Conservation (phyloP, 2,888 invertebrate genomes). For the Drosophila cyrtoloma region DNA sequence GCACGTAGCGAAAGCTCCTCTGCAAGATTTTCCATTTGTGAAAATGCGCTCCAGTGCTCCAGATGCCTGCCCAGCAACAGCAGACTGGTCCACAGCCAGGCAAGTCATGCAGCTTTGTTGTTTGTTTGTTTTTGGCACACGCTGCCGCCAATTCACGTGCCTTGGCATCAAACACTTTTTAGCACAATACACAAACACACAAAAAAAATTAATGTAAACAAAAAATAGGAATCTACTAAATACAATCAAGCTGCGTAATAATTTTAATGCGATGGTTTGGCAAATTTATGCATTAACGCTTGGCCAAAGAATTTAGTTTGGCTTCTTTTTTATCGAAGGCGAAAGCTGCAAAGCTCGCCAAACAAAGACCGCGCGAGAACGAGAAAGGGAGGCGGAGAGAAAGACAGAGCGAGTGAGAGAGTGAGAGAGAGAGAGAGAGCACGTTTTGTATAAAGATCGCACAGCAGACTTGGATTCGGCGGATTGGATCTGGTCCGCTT, state of each 20-base stretch:
- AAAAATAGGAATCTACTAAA: constrained; percentile 2
- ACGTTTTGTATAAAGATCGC: constrained; percentile 4
- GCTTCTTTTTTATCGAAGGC: constrained; percentile 8
- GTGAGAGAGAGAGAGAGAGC: not conserved
- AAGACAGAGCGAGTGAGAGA: not conserved
- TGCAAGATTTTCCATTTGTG: constrained; percentile 71
- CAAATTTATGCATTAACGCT: not conserved
- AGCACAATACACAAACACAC: not conserved
- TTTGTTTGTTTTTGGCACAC: constrained; percentile 24
- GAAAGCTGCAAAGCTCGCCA: constrained; percentile 14
- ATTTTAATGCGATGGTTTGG: not conserved
- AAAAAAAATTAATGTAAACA: constrained; percentile 1
- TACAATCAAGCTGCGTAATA: not conserved
- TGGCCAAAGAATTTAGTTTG: not conserved
- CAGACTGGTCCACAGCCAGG: constrained; percentile 22
- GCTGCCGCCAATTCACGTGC: constrained; percentile 42
- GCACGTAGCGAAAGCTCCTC: constrained; percentile 72
- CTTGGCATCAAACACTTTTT: constrained; percentile 50
- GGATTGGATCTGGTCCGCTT: constrained; percentile 65
- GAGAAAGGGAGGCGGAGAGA: not conserved
- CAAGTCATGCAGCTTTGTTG: constrained; percentile 10
- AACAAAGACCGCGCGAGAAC: not conserved
- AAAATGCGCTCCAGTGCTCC: constrained; percentile 31
- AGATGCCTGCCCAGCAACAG: constrained; percentile 37
- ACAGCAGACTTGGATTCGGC: constrained; percentile 28